Evolutionary conservation across 2,797 vertebrate species (phyloP).

Genomic region (Miopithecus talapoin): DNA sequence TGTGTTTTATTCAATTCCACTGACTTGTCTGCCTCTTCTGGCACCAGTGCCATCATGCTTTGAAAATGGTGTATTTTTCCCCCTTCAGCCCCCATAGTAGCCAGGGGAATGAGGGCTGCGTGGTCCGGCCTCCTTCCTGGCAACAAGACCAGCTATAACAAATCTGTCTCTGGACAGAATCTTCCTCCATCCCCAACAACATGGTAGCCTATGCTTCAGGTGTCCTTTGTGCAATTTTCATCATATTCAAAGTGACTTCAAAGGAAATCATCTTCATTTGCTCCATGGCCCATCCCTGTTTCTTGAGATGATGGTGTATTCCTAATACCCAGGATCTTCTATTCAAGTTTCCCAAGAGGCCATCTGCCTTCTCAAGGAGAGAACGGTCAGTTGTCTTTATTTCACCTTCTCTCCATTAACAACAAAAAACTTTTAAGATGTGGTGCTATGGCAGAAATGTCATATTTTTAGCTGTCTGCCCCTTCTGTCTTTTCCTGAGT

Average conservation of each 20-base stretch:
- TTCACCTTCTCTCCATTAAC: background rate
- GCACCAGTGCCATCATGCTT: background rate
- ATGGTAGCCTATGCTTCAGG: background rate
- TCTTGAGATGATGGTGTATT: background rate
- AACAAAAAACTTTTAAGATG: background rate
- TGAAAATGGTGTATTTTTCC: background rate
- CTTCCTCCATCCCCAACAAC: background rate
- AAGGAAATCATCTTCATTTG: background rate
- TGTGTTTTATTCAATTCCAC: background rate
- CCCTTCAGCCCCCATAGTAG: fast-evolving
- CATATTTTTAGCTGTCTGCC: background rate
- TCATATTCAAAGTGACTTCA: background rate
- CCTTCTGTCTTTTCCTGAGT: background rate
- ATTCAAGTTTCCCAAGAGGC: background rate
- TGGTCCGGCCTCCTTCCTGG: background rate
- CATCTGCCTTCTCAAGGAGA: background rate
- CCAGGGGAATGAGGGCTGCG: background rate
- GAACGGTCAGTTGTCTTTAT: background rate
- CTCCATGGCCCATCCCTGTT: background rate
- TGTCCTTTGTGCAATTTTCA: background rate
- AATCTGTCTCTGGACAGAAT: background rate
- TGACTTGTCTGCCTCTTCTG: background rate
- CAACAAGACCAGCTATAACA: background rate
- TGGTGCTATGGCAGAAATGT: background rate
- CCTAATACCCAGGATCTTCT: background rate